These are phyloP conservation scores for Adelphocoris suturalis DNA, from an alignment of 2,888 invertebrate genomes.

Conservation along the genomic window DNA sequence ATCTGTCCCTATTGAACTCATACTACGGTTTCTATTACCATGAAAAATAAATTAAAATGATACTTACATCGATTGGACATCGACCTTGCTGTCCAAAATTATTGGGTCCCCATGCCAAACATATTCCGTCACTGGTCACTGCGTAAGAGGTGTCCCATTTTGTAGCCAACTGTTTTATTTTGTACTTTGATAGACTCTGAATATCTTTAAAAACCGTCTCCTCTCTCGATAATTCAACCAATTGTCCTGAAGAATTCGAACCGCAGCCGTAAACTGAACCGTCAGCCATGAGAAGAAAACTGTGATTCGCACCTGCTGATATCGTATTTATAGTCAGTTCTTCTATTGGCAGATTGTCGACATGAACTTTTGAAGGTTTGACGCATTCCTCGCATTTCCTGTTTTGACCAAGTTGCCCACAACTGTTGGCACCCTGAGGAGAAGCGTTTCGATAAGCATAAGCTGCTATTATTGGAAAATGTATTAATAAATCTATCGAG, in stretches of 20 bases:
- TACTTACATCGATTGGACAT: conserved; percentile 78
- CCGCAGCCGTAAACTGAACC: conserved; percentile 89
- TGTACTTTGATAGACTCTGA: conserved; percentile 78
- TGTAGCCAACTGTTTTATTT: conserved; percentile 84
- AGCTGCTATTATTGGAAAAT: no score
- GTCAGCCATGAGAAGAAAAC: conserved; percentile 83
- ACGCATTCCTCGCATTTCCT: conserved; percentile 83
- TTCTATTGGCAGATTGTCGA: conserved; percentile 74
- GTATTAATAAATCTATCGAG: no score
- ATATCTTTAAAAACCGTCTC: conserved; percentile 77
- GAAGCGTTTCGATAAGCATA: background rate
- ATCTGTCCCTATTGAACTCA: no score
- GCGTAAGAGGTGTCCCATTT: conserved; percentile 92
- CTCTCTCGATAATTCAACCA: conserved; percentile 79
- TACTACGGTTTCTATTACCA: no score
- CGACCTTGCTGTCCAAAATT: conserved; percentile 88
- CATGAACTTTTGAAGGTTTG: conserved; percentile 81
- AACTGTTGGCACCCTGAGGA: conserved; percentile 89
- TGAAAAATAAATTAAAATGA: no score
- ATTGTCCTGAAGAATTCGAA: conserved; percentile 88
- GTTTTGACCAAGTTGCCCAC: conserved; percentile 88
- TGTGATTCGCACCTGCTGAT: conserved; percentile 89
- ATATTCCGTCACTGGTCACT: conserved; percentile 83
- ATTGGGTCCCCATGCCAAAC: conserved; percentile 92
- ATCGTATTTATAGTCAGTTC: conserved; percentile 82